Evolutionary conservation across 2,797 vertebrate species (phyloP).

Genomic region (Glossophaga mutica): DNA sequence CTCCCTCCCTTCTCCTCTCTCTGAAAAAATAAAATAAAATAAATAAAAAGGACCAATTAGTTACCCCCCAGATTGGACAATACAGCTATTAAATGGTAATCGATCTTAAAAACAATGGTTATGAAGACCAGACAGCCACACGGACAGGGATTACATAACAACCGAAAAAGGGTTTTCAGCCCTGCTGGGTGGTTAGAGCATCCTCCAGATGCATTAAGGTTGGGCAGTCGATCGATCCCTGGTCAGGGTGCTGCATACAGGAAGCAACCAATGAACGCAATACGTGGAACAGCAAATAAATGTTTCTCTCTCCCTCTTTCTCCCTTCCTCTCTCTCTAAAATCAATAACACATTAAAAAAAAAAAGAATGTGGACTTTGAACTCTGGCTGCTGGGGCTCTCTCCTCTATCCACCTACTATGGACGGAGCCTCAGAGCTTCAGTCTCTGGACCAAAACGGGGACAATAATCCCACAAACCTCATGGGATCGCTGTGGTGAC

Average conservation of each 20-base stretch:
- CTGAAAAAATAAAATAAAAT: no score
- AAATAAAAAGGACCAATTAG: neutral
- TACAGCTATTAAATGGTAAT: neutral
- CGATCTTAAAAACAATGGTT: neutral
- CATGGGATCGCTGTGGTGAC: neutral
- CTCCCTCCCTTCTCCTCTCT: no score
- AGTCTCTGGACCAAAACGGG: neutral
- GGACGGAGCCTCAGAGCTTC: neutral
- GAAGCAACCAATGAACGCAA: neutral
- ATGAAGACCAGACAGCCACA: neutral
- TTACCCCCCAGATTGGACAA: neutral
- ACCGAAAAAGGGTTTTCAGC: neutral
- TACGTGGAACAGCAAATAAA: neutral
- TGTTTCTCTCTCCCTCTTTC: neutral
- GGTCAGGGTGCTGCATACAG: neutral
- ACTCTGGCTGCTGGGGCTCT: neutral
- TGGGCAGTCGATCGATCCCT: fast-evolving
- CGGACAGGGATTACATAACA: neutral
- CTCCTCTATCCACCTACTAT: neutral
- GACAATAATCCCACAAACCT: neutral
- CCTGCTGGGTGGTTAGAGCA: neutral
- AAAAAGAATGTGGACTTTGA: neutral
- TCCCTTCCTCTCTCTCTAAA: neutral
- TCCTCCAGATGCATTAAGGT: neutral
- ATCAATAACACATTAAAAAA: neutral